phyloP scores from a whole-genome alignment of 1,140 invertebrate species.

The Ooceraea biroi region DNA sequence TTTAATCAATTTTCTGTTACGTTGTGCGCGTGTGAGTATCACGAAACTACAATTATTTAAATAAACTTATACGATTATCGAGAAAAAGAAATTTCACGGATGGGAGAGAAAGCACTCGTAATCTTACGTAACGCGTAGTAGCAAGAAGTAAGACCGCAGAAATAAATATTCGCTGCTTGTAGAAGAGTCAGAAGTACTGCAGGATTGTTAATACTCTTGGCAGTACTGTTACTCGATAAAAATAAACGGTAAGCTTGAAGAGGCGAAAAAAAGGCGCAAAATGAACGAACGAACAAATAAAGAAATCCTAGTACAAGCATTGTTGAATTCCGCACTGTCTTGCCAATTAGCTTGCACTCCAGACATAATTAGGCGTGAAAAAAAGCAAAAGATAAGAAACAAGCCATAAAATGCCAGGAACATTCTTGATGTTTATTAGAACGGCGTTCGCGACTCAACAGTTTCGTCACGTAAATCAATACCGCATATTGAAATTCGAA shows the following conservation, averaged over 20 bases:
- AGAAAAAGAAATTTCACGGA: conserved; percentile 2
- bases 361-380: conserved; percentile 12
- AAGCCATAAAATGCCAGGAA: background rate
- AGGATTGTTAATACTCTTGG: conserved; percentile 17
- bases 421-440: background rate
- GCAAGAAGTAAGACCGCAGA: conserved; percentile 6
- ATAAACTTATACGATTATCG: conserved; percentile 16
- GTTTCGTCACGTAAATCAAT: background rate
- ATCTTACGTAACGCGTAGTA: conserved; percentile 1
- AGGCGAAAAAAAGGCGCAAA: conserved; percentile 2
- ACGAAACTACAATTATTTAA: background rate
- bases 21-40: background rate
- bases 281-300: background rate
- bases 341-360: conserved; percentile 19
- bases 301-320: conserved; percentile 9
- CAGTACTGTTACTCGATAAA: conserved; percentile 13
- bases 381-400: background rate
- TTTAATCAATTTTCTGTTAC: conserved; percentile 5
- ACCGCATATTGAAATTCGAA: background rate
- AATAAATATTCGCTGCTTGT: conserved; percentile 36
- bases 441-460: background rate
- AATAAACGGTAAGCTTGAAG: background rate
- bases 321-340: conserved; percentile 24
- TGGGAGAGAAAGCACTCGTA: background rate
- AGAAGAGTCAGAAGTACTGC: background rate